Percentiles rank a stretch among this genome's conserved stretches.
Evolutionary conservation across 2,113 vertebrate species (phyloP).

Genomic region (Okapia johnstoni): DNA sequence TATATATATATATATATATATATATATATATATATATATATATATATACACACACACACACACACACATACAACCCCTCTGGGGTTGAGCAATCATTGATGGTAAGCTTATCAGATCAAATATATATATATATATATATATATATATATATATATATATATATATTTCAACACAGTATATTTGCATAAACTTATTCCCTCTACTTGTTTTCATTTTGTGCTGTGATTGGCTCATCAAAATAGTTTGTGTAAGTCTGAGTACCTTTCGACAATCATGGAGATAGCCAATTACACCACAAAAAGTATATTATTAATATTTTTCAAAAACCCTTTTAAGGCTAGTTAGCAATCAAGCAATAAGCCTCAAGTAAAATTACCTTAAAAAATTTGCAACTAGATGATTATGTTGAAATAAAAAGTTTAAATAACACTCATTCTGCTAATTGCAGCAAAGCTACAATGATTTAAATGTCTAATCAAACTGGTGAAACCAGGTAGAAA

Average conservation of each 20-base stretch:
- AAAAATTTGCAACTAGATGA: not conserved
- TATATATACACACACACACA: no score
- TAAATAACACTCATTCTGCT: not conserved
- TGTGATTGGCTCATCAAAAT: not conserved
- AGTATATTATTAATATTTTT: not conserved
- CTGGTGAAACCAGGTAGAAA: fast-evolving
- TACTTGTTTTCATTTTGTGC: not conserved
- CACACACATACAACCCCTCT: not conserved
- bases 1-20: no score
- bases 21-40: no score
- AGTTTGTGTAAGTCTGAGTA: not conserved
- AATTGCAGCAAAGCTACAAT: not conserved
- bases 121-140: not conserved
- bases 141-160: not conserved
- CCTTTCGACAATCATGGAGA: not conserved
- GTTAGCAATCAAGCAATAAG: not conserved
- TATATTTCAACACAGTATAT: not conserved
- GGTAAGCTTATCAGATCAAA: not conserved
- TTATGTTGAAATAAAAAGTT: not conserved
- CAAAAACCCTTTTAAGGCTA: not conserved
- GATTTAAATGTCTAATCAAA: not conserved
- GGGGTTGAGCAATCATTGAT: not conserved
- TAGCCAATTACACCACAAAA: not conserved
- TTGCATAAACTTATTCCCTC: not conserved
- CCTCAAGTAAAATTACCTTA: not conserved